Percentiles rank a stretch among this genome's conserved stretches.
Conservation (phyloP, 2,797 vertebrate genomes). For the Malurus leucopterus region DNA sequence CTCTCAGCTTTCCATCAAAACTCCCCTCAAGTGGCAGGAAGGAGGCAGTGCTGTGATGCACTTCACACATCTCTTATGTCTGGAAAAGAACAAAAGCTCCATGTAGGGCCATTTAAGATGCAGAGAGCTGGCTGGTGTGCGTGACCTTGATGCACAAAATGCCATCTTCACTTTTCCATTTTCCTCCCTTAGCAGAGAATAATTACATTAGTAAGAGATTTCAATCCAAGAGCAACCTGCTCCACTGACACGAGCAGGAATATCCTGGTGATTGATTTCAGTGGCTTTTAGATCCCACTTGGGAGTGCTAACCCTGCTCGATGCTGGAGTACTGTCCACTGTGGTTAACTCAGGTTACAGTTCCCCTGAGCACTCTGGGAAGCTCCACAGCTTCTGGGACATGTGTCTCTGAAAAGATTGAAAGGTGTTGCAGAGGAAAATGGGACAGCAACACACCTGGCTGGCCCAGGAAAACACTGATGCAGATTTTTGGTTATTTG, state of each 20-base stretch:
- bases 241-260: not conserved
- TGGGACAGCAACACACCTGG: not conserved
- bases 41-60: not conserved
- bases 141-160: constrained; percentile 26
- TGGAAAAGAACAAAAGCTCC: not conserved
- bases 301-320: not conserved
- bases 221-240: not conserved
- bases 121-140: not conserved
- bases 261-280: not conserved
- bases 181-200: not conserved
- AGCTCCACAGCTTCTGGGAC: not conserved
- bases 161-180: not conserved
- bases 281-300: not conserved
- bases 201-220: constrained; percentile 7
- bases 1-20: not conserved
- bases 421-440: not conserved
- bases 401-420: not conserved
- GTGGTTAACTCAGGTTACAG: not conserved
- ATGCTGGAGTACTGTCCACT: not conserved
- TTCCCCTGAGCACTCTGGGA: not conserved
- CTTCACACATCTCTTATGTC: not conserved
- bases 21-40: not conserved
- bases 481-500: not conserved
- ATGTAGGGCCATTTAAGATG: not conserved
- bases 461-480: not conserved